Evolutionary conservation across 2,113 vertebrate genomes (phyloP).

Genomic region (Benitochromis conjunctus): DNA sequence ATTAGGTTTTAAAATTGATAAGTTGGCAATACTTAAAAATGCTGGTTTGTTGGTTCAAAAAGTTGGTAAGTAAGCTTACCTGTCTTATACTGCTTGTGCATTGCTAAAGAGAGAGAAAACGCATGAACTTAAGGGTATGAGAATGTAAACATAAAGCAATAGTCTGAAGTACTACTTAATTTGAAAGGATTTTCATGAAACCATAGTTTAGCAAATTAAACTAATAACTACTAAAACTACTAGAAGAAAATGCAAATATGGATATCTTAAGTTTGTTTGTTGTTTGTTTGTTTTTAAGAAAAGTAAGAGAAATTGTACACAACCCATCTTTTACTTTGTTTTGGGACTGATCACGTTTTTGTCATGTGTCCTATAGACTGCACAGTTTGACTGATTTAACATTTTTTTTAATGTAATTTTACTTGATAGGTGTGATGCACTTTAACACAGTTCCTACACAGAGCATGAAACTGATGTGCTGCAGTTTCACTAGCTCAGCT

Average conservation of each 20-base stretch:
- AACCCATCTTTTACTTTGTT: background rate
- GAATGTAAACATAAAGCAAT: background rate
- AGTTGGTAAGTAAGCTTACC: background rate
- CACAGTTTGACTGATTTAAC: background rate
- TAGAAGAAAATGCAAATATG: background rate
- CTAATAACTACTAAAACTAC: background rate
- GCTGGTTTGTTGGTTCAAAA: background rate
- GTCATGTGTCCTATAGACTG: background rate
- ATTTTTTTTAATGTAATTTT: background rate
- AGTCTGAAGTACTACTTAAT: background rate
- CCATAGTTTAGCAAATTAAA: background rate
- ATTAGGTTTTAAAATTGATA: background rate
- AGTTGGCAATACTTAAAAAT: background rate
- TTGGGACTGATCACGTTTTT: background rate
- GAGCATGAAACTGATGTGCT: background rate
- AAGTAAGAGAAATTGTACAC: background rate
- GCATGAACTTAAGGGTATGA: accelerated
- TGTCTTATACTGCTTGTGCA: background rate
- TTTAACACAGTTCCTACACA: background rate
- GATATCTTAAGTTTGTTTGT: background rate
- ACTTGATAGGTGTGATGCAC: background rate
- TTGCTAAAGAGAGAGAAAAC: background rate
- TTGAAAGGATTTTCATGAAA: accelerated
- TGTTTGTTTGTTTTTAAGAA: background rate
- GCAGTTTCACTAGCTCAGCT: background rate